Evolutionary conservation across 2,797 vertebrate genomes (phyloP).

Genomic region (Pagetopsis macropterus): DNA sequence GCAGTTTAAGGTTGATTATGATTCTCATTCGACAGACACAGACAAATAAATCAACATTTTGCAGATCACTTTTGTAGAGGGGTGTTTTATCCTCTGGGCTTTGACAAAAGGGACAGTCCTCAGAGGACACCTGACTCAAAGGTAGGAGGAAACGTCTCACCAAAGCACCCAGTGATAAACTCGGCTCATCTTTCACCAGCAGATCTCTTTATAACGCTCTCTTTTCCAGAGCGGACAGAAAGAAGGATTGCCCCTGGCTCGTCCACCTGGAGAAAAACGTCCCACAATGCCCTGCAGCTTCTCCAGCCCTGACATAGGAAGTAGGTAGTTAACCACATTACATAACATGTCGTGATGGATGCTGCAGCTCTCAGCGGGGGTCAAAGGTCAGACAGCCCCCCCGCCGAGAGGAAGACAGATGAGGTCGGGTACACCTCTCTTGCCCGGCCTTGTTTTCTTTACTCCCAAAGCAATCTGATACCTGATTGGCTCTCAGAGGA

Average conservation of each 20-base stretch:
- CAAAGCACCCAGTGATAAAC: constrained; percentile 54
- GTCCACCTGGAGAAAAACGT: constrained; percentile 59
- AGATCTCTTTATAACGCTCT: constrained; percentile 56
- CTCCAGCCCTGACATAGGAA: constrained; percentile 68
- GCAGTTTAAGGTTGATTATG: constrained; percentile 1
- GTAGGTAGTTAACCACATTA: constrained; percentile 81
- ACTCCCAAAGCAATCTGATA: constrained; percentile 78
- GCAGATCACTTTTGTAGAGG: not conserved
- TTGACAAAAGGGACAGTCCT: constrained; percentile 10
- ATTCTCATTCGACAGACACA: not conserved
- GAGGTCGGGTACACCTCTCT: constrained; percentile 73
- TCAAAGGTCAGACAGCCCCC: constrained; percentile 79
- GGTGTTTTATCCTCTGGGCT: constrained; percentile 9
- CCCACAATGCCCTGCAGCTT: constrained; percentile 38
- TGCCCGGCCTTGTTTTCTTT: constrained; percentile 78
- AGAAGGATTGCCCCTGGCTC: constrained; percentile 40
- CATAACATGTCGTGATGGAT: constrained; percentile 85
- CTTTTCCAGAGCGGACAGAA: constrained; percentile 37
- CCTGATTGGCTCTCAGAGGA: constrained; percentile 68
- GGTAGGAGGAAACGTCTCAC: constrained; percentile 41
- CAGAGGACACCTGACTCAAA: constrained; percentile 11
- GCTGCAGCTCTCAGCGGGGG: constrained; percentile 74
- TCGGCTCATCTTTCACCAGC: constrained; percentile 62
- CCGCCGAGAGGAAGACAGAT: constrained; percentile 80
- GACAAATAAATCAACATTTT: not conserved